Conservation (phyloP, 1,140 invertebrate species). For the Chironomus striatipennis region DNA sequence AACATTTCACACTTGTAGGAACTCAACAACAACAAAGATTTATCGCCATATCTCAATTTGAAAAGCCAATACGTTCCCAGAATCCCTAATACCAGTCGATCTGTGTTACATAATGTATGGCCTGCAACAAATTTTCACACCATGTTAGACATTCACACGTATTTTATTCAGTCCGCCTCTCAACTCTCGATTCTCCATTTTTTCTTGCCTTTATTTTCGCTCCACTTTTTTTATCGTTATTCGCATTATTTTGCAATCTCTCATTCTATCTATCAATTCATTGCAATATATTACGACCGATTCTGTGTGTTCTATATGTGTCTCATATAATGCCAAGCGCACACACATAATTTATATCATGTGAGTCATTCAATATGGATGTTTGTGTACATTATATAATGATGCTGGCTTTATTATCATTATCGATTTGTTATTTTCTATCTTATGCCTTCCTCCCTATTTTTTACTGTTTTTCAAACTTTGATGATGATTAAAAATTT, state of each 20-base stretch:
- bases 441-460: no score
- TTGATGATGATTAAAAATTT: neutral
- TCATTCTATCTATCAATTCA: neutral
- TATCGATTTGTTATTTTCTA: neutral
- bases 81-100: no score
- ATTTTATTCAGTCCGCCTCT: no score
- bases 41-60: no score
- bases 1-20: no score
- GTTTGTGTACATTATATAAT: neutral
- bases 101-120: no score
- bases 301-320: neutral
- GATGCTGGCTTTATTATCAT: constrained; percentile 4
- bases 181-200: no score
- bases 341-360: neutral
- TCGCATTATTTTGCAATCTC: neutral
- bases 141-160: no score
- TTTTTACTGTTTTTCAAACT: neutral
- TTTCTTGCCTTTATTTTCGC: no score
- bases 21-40: no score
- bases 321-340: neutral
- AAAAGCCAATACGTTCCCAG: no score
- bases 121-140: no score
- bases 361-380: neutral
- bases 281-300: neutral
- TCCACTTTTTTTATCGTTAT: neutral